Conservation (phyloP, 2,888 invertebrate genomes). For the Prosapia bicincta region DNA sequence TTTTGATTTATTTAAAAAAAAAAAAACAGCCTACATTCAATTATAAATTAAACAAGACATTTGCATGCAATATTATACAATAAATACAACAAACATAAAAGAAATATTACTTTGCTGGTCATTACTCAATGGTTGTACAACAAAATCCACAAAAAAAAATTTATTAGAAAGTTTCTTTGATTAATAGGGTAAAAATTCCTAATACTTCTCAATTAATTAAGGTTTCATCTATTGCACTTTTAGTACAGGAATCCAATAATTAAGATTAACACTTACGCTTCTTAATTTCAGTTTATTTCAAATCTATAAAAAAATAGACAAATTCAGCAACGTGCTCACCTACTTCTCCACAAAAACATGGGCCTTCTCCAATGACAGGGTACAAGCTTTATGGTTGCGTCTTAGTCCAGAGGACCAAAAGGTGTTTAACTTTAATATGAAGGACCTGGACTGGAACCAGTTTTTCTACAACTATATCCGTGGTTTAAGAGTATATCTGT, state of each 20-base stretch:
- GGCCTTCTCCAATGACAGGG: constrained; percentile 63
- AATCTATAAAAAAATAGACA: constrained; percentile 71
- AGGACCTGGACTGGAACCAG: constrained; percentile 69
- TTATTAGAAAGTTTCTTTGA: too few species aligned
- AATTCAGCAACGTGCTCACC: constrained; percentile 66
- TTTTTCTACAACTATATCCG: constrained; percentile 67
- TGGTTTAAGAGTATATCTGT: constrained; percentile 72
- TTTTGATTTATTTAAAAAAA: too few species aligned
- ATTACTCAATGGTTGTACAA: too few species aligned
- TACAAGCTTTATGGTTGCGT: constrained; percentile 55
- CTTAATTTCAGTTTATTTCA: constrained; percentile 61
- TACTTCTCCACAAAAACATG: constrained; percentile 80
- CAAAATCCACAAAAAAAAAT: too few species aligned
- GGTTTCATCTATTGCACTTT: too few species aligned
- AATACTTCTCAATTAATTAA: neutral
- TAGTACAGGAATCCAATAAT: too few species aligned
- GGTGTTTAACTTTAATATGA: constrained; percentile 69
- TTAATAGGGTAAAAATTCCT: neutral
- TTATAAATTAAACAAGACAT: too few species aligned
- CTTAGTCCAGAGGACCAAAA: constrained; percentile 57
- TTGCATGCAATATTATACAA: too few species aligned
- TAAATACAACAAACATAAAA: too few species aligned
- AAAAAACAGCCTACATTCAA: too few species aligned
- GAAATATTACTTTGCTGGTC: too few species aligned
- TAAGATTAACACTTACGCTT: too few species aligned